Evolutionary conservation across 2,888 invertebrate species (phyloP).

Genomic region (Timema podura): DNA sequence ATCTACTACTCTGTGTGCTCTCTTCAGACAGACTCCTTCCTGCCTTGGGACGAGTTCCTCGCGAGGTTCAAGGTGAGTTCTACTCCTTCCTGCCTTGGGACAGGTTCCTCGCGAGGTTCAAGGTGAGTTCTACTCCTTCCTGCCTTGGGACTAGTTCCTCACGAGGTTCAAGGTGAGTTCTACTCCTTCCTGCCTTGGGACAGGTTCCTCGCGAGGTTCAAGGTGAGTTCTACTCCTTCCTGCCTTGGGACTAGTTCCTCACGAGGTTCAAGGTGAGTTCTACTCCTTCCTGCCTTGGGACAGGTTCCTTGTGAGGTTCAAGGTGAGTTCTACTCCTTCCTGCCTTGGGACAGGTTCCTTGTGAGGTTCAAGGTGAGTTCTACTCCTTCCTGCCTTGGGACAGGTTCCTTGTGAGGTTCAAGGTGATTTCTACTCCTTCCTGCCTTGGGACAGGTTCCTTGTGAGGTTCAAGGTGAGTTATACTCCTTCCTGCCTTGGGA

Average conservation of each 20-base stretch:
- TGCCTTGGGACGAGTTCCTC: constrained; percentile 88
- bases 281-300: constrained; percentile 91
- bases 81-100: constrained; percentile 81
- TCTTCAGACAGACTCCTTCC: constrained; percentile 68
- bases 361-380: constrained; percentile 86
- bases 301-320: constrained; percentile 86
- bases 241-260: constrained; percentile 78
- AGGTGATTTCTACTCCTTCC: constrained; percentile 61
- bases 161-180: constrained; percentile 77
- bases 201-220: constrained; percentile 85
- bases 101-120: constrained; percentile 85
- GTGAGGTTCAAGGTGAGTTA: constrained; percentile 68
- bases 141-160: constrained; percentile 78
- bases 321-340: constrained; percentile 65
- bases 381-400: constrained; percentile 91
- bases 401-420: constrained; percentile 86
- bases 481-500: constrained; percentile 78
- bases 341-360: constrained; percentile 88
- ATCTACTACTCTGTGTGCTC: constrained; percentile 93
- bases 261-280: constrained; percentile 86
- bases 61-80: constrained; percentile 68
- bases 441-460: constrained; percentile 88
- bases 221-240: constrained; percentile 89
- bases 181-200: constrained; percentile 84
- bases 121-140: constrained; percentile 89